These are phyloP conservation scores for Amitus sp. DNA, from an alignment of 2,888 invertebrate genomes.

Conservation along the genomic window DNA sequence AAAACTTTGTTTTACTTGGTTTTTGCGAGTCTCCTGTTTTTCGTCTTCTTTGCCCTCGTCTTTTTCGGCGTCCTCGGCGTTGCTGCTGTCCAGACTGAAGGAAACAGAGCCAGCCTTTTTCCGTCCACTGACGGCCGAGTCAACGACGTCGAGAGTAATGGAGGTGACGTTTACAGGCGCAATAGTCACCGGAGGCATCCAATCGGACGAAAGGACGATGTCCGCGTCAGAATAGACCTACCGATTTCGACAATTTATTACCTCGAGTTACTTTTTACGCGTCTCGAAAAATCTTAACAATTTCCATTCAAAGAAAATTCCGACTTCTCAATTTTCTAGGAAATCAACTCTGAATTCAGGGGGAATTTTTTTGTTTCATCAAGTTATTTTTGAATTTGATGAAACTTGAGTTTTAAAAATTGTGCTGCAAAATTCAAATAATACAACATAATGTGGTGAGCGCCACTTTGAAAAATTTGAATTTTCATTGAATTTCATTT, in stretches of 20 bases:
- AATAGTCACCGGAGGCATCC: conserved; percentile 87
- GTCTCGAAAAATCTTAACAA: no score
- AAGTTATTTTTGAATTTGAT: no score
- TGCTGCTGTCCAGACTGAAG: conserved; percentile 75
- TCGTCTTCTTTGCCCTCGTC: conserved; percentile 63
- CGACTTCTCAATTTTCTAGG: no score
- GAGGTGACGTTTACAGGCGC: conserved; percentile 76
- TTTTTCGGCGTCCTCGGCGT: conserved; percentile 68
- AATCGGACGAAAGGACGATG: conserved; percentile 86
- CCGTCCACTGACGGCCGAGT: conserved; percentile 67
- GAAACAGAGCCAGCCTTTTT: conserved; percentile 80
- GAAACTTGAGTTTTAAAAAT: no score
- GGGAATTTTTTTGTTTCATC: no score
- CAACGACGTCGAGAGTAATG: conserved; percentile 67
- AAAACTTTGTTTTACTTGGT: no score
- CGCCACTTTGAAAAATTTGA: no score
- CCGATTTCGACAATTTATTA: conserved; percentile 83
- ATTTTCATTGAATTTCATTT: no score
- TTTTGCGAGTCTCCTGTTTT: conserved; percentile 73
- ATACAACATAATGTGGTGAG: no score
- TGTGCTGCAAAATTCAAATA: no score
- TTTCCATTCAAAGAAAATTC: no score
- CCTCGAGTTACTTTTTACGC: conserved; percentile 77
- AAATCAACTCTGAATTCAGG: no score
- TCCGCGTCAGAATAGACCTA: conserved; percentile 89